Base-by-base conservation (phyloP, 1,140 invertebrate genomes). In the Antheraea pernyi region DNA sequence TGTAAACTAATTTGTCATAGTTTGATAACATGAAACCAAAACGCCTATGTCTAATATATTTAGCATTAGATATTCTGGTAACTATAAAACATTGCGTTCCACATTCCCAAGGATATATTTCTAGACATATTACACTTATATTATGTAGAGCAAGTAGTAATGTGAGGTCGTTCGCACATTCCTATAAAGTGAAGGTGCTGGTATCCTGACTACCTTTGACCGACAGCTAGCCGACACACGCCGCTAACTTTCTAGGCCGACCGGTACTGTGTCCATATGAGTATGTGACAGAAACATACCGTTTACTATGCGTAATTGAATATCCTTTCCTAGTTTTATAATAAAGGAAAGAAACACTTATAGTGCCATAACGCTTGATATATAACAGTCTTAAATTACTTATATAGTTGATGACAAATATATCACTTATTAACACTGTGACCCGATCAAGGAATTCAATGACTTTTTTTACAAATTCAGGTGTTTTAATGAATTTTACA, bases 181-280 rank as follows among this genome's bases (percentile, higher is more conserved):
- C 71, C 67, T 75, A 62, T 74, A 68, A 85, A 86, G 87, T 85
- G 86, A 89, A 90, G 82, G 86, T 85, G 79, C 19, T 10, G 0
- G 22, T 53, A 53, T 82, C 82, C 79, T 71, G 82, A 79, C 81
- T 75, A 89, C 88, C 86, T 89, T 85, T 88, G 86, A 89, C 83
- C 84, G 78, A 74, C 76, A 83, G 87, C 85, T 80, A 70, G 61
- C 13, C 46, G 46, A 65, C 39, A 83, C 74, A 86, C 79, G 72
- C 73, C 71, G 69, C 65, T 83, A 80, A 73, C 80, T 88, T 89
- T 88, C 86, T 88, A 86, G 85, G 85, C 70, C 85, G 79, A 78
- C 81, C 68, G 71, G 73, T 79, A 53, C 46, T 53, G 9, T 53
- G 16, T 53, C 58, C 71, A 75, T 65, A 73, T 61, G 65, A n/a